phyloP scores from a whole-genome alignment of 2,797 vertebrate genomes.

The Pipistrellus nathusii region DNA sequence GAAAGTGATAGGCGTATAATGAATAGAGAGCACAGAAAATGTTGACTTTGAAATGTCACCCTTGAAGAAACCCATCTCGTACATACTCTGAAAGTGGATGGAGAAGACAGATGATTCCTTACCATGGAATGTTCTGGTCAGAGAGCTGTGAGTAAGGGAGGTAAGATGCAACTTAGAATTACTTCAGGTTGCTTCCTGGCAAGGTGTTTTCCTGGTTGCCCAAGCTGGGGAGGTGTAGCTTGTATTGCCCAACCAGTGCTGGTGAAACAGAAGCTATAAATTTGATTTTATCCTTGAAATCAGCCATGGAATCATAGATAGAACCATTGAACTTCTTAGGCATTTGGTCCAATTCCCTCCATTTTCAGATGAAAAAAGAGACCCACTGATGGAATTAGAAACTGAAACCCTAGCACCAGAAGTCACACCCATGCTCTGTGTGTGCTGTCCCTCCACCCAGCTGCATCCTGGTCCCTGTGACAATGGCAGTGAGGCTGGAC shows the following conservation, averaged over 20 bases:
- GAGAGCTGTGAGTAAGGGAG: background rate
- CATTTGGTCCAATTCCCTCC: background rate
- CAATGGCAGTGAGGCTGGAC: background rate
- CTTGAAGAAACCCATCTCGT: background rate
- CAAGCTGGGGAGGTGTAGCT: background rate
- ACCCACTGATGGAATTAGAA: background rate
- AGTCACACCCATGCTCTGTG: background rate
- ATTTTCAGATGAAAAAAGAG: background rate
- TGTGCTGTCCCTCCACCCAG: background rate
- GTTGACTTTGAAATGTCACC: background rate
- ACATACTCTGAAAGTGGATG: background rate
- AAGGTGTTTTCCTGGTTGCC: background rate
- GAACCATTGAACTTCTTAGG: background rate
- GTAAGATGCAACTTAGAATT: background rate
- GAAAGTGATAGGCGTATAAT: background rate
- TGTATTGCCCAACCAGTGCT: background rate
- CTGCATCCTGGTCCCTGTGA: background rate
- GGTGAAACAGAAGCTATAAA: background rate
- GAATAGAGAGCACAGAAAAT: background rate
- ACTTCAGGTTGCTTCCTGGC: background rate
- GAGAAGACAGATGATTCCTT: slow-evolving; percentile 1
- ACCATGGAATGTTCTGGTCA: background rate
- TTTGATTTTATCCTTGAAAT: background rate
- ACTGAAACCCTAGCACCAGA: background rate
- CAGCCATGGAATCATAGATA: background rate